Percentiles rank a stretch among this genome's conserved stretches.
phyloP scores from a whole-genome alignment of 2,113 vertebrate species.

The Pelecanoides urinatrix region DNA sequence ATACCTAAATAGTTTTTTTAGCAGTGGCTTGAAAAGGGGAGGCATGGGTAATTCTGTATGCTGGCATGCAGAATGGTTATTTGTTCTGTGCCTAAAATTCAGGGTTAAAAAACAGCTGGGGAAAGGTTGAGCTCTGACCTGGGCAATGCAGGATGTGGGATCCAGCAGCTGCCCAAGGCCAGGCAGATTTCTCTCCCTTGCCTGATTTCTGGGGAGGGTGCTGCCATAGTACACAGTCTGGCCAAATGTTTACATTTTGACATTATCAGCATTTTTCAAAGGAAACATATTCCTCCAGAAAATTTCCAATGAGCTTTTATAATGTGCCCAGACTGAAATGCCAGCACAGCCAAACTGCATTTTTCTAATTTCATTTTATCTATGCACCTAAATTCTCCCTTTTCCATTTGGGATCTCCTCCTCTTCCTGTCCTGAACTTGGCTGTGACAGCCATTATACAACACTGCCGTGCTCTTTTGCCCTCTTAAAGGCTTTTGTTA shows the following conservation, averaged over 20 bases:
- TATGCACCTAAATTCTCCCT: not conserved
- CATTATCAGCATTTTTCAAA: not conserved
- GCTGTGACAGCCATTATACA: not conserved
- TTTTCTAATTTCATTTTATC: not conserved
- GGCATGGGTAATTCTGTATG: not conserved
- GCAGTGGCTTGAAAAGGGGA: not conserved
- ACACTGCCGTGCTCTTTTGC: not conserved
- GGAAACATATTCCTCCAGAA: not conserved
- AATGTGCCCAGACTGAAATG: not conserved
- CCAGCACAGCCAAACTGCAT: not conserved
- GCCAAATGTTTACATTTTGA: not conserved
- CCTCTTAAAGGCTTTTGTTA: not conserved
- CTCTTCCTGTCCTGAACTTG: not conserved
- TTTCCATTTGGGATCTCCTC: not conserved
- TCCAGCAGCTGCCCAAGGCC: not conserved
- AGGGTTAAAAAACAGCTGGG: not conserved
- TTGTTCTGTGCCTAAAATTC: not conserved
- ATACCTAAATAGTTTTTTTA: not conserved
- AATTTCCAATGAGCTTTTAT: not conserved
- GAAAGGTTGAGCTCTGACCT: not conserved
- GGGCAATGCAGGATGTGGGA: not conserved
- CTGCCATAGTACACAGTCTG: not conserved
- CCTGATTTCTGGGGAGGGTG: not conserved
- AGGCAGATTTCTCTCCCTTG: not conserved
- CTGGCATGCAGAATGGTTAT: not conserved